Evolutionary conservation across 2,113 vertebrate genomes (phyloP).

Genomic region (Strix uralensis): DNA sequence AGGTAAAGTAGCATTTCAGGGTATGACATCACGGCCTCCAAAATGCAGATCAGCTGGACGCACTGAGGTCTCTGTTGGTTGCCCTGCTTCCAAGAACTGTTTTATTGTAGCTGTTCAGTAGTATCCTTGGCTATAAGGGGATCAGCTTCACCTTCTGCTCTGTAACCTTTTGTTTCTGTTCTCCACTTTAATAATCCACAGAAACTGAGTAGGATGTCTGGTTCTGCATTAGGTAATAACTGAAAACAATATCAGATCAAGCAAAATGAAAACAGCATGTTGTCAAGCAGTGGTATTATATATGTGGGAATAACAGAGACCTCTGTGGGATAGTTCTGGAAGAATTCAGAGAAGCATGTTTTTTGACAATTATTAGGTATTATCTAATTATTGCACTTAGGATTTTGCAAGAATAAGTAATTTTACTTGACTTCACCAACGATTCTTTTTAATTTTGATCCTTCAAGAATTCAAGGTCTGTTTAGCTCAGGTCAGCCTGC

Average conservation of each 20-base stretch:
- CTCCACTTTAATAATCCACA: background rate
- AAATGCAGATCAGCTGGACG: background rate
- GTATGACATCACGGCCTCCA: conserved; percentile 31
- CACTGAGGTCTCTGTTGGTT: background rate
- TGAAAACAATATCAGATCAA: background rate
- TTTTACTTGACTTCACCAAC: background rate
- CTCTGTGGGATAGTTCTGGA: background rate
- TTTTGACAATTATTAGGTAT: background rate
- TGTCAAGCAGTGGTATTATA: background rate
- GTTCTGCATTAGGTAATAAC: background rate
- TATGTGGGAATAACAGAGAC: background rate
- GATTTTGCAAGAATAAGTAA: conserved; percentile 2
- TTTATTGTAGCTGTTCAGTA: background rate
- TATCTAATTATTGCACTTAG: background rate
- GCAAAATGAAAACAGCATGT: background rate
- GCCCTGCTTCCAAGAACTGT: background rate
- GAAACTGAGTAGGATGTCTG: background rate
- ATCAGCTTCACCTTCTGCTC: background rate
- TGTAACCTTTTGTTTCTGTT: background rate
- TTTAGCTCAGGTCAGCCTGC: background rate
- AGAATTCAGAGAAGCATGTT: background rate
- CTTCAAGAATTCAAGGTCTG: background rate
- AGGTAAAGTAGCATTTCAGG: background rate
- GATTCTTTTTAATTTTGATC: background rate
- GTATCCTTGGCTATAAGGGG: background rate